Evolutionary conservation across 2,797 vertebrate genomes (phyloP), one percentile per base, ranked within the genome.

Genomic region (Hylomyscus alleni): DNA sequence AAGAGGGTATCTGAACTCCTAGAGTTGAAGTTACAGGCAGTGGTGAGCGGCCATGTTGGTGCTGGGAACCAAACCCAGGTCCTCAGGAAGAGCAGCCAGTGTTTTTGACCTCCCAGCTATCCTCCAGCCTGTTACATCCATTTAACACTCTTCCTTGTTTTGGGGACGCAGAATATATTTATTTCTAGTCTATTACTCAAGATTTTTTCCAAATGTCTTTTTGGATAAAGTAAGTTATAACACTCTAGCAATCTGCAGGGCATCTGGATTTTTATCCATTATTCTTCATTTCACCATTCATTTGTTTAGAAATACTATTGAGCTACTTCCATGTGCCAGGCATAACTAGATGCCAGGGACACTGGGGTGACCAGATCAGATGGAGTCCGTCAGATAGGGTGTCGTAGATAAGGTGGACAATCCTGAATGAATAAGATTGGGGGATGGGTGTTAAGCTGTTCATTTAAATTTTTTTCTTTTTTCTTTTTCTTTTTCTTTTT

Each of bases 251-350:
- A 19, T 78, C 76, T 92, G 37, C 52, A 90, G 91, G 37, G 10
- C 56, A 7, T 90, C 81, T 93, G 34, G 92, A 88, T 88, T 88
- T 84, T 95, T 94, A 77, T 54, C 17, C 76, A 47, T 69, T 40
- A 1, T 67, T 72, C 40, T 83, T 89, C 22, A 40, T 37, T 31
- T 62, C 56, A n/a, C 17, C 6, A 22, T 87, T 62, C 20, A 17
- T 26, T 15, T 40, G 37, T 40, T 92, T 44, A 52, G 0, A 84
- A 80, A 78, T 31, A 65, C 88, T 72, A 60, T 1, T 1, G 54
- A 65, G 89, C 11, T 75, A 6, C 19, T 52, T 0, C 26, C 29
- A 6, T 34, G 24, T 94, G 26, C 19, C 56, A 65, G 58, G n/a
- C 11, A 26, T 47, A 73, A 65, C 40, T 37, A 50, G 82, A 58